These are phyloP conservation scores for Decapterus maruadsi DNA, from an alignment of 2,797 vertebrate species.

Conservation along the genomic window DNA sequence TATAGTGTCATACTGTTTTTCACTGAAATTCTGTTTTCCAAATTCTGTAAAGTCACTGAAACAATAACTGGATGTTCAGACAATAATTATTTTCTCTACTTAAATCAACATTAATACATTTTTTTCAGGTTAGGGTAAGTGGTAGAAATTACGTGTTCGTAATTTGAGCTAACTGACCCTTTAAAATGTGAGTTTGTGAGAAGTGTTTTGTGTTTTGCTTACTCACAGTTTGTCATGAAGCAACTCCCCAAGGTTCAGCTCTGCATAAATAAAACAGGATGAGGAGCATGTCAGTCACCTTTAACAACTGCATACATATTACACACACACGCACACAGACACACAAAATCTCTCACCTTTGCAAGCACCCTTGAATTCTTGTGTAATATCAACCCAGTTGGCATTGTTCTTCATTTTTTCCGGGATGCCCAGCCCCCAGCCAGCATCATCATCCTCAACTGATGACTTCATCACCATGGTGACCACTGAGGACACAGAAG, in stretches of 20 bases:
- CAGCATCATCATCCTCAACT: constrained; percentile 94
- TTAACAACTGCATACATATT: constrained; percentile 6
- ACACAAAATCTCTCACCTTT: constrained; percentile 86
- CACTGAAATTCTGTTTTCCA: background rate
- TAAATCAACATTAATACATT: background rate
- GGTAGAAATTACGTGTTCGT: background rate
- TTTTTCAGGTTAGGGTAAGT: background rate
- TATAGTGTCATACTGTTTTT: background rate
- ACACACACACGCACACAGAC: too few species aligned
- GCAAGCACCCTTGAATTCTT: constrained; percentile 95
- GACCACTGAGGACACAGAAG: constrained; percentile 56
- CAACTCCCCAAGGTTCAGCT: constrained; percentile 96
- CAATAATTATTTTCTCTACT: background rate
- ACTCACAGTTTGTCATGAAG: constrained; percentile 99
- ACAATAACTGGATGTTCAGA: background rate
- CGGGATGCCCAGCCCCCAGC: constrained; percentile 93
- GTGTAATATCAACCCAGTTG: constrained; percentile 96
- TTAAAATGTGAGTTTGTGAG: constrained; percentile 17
- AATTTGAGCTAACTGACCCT: background rate
- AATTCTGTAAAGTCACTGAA: background rate
- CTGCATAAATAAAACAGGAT: constrained; percentile 79
- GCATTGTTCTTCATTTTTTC: constrained; percentile 96
- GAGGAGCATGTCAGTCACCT: constrained; percentile 19
- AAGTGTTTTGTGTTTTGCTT: constrained; percentile 40
- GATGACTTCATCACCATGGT: constrained; percentile 98